Evolutionary conservation across 2,888 invertebrate species (phyloP), one percentile per base, ranked within the genome.

Genomic region (Drosophila greeni): DNA sequence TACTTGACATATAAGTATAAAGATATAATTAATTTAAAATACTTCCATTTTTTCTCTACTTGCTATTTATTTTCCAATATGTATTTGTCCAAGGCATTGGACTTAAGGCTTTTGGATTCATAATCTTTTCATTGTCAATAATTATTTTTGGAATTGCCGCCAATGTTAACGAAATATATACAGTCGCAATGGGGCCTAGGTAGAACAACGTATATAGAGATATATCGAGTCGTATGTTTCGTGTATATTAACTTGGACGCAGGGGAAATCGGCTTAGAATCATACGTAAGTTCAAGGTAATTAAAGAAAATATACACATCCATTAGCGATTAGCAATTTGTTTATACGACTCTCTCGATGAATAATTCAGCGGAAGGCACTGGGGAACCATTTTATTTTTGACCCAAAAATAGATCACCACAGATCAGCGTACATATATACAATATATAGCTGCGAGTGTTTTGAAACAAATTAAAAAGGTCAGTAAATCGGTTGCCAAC

Each of bases 81-180:
- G 26, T 69, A 40, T 66, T 67, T 61, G 42, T 34, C 45, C 53
- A 54, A 62, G 49, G 59, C 72, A 66, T 49, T 66, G 61, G 33
- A 37, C 53, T 53, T 62, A 60, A 58, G 52, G 55, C 43, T 37
- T 61, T 54, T 64, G 52, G 33, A 49, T 49, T 37, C 37, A 37
- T 56, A 64, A 56, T 62, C 31, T 55, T 70, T 76, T 79, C 82
- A 80, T 67, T 80, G 83, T 83, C 79, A 83, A 69, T 66, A 66
- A 53, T 48, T 69, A 73, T 70, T 80, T 72, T 76, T 78, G 77
- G 78, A 82, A 66, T 54, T 60, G 43, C 48, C 55, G 47, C 57
- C 64, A 74, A 60, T 64, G 62, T 42, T 48, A 60, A 33, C 24
- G 24, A 47, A 33, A 57, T 8, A 45, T 24, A 61, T 23, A 23